These are phyloP conservation scores for Drosophila erecta DNA, from an alignment of 1,140 invertebrate species.

Conservation along the genomic window DNA sequence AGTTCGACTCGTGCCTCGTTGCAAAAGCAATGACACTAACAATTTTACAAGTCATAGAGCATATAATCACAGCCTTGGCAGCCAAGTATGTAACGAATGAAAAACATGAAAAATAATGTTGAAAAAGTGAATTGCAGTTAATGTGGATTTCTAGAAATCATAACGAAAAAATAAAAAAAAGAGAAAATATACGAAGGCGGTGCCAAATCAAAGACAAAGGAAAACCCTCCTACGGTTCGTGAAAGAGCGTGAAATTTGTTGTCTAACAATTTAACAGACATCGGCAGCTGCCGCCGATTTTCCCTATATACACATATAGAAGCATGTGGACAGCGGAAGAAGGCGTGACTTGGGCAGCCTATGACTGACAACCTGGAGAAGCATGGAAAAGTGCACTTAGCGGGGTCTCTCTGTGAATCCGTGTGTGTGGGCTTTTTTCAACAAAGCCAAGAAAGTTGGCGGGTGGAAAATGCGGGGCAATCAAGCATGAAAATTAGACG, in stretches of 20 bases:
- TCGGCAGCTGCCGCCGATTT: conserved; percentile 51
- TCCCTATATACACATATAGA: conserved; percentile 13
- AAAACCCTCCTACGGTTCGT: conserved; percentile 21
- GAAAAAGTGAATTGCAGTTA: conserved; percentile 80
- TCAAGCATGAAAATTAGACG: conserved; percentile 25
- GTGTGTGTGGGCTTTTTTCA: conserved; percentile 37
- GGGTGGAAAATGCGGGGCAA: conserved; percentile 20
- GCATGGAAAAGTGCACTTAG: conserved; percentile 43
- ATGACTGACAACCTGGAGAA: conserved; percentile 30
- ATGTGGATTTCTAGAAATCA: conserved; percentile 67
- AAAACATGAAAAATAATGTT: conserved; percentile 29
- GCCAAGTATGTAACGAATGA: conserved; percentile 20
- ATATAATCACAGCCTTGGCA: conserved; percentile 66
- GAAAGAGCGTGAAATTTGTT: conserved; percentile 55
- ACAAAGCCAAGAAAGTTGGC: conserved; percentile 5
- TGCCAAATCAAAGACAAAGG: conserved; percentile 48
- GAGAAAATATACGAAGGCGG: conserved; percentile 30
- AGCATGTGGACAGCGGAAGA: conserved; percentile 19
- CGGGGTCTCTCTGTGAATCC: conserved; percentile 14
- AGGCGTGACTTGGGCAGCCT: conserved; percentile 56
- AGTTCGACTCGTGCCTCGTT: conserved; percentile 69
- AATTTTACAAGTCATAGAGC: conserved; percentile 81
- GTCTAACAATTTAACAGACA: conserved; percentile 36
- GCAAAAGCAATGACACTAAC: conserved; percentile 68
- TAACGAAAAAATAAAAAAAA: conserved; percentile 34